A percentile compares a stretch with the other conserved stretches of the same genome.
Conservation (phyloP, 2,888 invertebrate species). For the Zelleria hepariella region DNA sequence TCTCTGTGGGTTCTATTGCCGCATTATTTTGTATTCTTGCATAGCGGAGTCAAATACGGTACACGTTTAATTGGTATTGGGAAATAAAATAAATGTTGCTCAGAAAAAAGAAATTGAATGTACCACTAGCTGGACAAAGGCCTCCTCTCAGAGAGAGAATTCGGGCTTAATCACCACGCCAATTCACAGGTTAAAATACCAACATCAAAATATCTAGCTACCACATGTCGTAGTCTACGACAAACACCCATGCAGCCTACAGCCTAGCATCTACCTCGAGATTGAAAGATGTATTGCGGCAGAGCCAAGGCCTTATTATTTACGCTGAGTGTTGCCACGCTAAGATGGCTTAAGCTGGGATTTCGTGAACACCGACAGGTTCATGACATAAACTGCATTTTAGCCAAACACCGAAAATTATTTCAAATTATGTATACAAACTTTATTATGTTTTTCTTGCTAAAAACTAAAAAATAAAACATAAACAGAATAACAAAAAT, state of each 20-base stretch:
- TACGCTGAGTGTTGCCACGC: conserved; percentile 26
- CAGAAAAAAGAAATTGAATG: too few species aligned
- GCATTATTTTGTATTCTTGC: too few species aligned
- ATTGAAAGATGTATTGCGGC: conserved; percentile 12
- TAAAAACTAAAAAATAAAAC: not conserved
- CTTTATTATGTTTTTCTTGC: not conserved
- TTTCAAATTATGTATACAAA: not conserved
- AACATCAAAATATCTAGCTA: too few species aligned
- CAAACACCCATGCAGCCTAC: not conserved
- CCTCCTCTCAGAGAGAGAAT: too few species aligned
- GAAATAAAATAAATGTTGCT: too few species aligned
- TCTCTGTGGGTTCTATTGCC: too few species aligned
- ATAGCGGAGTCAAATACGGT: too few species aligned
- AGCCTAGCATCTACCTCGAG: not conserved
- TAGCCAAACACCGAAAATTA: not conserved
- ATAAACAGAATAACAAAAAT: too few species aligned
- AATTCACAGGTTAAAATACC: too few species aligned
- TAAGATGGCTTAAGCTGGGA: conserved; percentile 28
- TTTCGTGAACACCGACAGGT: conserved; percentile 10
- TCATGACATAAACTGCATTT: not conserved
- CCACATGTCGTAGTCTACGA: not conserved
- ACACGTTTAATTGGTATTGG: too few species aligned
- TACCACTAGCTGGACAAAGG: too few species aligned
- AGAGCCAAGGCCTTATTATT: conserved; percentile 44
- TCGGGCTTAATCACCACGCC: too few species aligned